These are phyloP conservation scores for Parazoanthus swiftii DNA, from an alignment of 92 coral and sea anemone genomes.

Conservation along the genomic window DNA sequence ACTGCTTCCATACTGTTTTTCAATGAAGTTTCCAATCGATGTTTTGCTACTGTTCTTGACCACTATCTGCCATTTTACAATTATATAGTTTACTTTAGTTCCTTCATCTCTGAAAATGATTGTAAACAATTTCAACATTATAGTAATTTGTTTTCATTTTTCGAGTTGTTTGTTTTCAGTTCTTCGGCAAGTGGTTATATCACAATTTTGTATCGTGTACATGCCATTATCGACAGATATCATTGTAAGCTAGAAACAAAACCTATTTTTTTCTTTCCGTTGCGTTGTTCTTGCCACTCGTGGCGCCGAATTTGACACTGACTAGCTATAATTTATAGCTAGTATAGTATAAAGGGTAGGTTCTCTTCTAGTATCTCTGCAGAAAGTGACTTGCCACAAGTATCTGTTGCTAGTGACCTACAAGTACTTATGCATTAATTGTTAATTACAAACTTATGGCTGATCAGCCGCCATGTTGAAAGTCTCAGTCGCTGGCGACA, in stretches of 20 bases:
- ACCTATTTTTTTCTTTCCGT: neutral
- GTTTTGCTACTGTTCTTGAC: neutral
- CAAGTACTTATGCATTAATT: conserved; percentile 16
- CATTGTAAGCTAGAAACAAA: neutral
- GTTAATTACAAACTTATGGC: conserved; percentile 21
- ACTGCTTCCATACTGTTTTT: too few relatives aligned
- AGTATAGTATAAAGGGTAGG: too few relatives aligned
- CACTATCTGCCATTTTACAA: neutral
- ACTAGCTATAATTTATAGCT: neutral
- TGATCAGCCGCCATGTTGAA: conserved; percentile 37
- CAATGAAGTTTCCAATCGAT: neutral
- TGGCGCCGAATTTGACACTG: neutral
- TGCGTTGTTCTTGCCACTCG: neutral
- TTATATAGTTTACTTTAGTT: neutral
- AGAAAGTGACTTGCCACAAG: conserved; percentile 27
- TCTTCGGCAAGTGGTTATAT: conserved; percentile 13
- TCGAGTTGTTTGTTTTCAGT: conserved; percentile 26
- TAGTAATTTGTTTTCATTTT: neutral
- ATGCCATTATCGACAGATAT: neutral
- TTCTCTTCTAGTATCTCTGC: neutral
- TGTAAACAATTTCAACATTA: neutral
- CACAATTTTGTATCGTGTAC: neutral
- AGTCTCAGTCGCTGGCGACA: neutral
- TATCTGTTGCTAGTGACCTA: conserved; percentile 37
- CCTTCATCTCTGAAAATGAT: neutral